These are phyloP conservation scores for Pentamera pediparva DNA, from an alignment of 53 echinoderm and acorn worm genomes.

Conservation along the genomic window DNA sequence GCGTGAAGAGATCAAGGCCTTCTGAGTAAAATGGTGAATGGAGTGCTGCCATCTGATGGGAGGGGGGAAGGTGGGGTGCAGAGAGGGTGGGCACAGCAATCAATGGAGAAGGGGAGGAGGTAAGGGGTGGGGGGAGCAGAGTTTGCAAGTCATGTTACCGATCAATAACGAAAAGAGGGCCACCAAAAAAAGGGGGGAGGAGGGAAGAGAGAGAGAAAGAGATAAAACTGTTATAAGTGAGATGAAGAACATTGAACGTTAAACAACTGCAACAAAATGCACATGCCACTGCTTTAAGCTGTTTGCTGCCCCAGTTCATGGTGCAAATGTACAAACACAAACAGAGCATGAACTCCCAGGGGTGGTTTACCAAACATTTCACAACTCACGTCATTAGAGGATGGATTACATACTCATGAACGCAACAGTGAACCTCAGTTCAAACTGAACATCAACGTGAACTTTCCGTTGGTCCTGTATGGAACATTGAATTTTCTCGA, in stretches of 20 bases:
- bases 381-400: no score
- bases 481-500: no score
- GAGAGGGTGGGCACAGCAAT: conserved; percentile 30
- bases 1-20: conserved; percentile 79
- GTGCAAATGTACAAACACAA: background rate
- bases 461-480: no score
- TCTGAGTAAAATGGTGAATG: conserved; percentile 95
- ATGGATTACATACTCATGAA: no score
- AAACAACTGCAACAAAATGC: background rate
- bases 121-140: no score
- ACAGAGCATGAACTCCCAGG: no score
- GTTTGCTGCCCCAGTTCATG: no score
- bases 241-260: conserved; percentile 20
- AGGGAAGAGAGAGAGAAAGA: conserved; percentile 18
- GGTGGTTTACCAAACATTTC: no score
- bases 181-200: background rate
- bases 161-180: background rate
- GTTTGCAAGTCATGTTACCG: no score
- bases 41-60: conserved; percentile 74
- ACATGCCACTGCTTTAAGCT: background rate
- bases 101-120: background rate
- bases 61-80: background rate
- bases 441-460: no score
- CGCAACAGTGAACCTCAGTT: no score
- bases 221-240: conserved; percentile 19